These are phyloP conservation scores for Linurgus olivaceus DNA, from an alignment of 2,797 vertebrate genomes.

Conservation along the genomic window DNA sequence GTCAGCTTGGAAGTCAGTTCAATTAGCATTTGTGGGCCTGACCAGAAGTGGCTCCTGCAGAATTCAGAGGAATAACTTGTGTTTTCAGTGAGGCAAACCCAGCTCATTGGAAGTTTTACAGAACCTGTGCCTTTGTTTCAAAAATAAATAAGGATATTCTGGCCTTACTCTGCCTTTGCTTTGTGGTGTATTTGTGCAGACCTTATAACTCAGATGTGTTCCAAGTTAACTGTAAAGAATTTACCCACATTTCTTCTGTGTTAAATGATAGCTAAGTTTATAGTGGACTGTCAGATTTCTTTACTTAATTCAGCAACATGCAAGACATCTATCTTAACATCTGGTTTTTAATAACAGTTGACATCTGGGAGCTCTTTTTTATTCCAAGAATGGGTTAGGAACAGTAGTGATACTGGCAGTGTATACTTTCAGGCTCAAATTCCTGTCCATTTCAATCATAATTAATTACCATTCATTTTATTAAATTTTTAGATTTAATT, in stretches of 20 bases:
- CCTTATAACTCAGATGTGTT: conserved; percentile 40
- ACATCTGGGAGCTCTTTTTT: conserved; percentile 76
- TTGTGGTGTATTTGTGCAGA: conserved; percentile 24
- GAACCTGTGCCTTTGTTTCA: neutral
- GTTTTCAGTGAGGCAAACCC: neutral
- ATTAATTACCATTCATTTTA: conserved; percentile 71
- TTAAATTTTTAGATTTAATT: conserved; percentile 69
- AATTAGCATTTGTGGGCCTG: neutral
- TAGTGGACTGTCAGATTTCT: conserved; percentile 77
- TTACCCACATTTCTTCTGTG: conserved; percentile 70
- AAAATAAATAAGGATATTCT: neutral
- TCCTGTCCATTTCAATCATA: conserved; percentile 79
- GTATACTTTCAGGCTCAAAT: conserved; percentile 72
- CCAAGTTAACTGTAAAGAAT: conserved; percentile 70
- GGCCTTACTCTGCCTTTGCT: neutral
- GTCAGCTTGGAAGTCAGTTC: conserved; percentile 12
- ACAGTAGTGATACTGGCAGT: conserved; percentile 76
- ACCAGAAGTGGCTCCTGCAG: neutral
- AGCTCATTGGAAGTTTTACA: neutral
- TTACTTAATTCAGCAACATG: conserved; percentile 75
- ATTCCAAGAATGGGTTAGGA: conserved; percentile 59
- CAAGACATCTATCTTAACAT: conserved; percentile 77
- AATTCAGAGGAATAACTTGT: neutral
- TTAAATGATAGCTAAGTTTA: conserved; percentile 77
- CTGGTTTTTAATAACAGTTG: conserved; percentile 82